These are phyloP conservation scores for Vannuccia rotundouncinata DNA, from an alignment of 2,888 invertebrate species.

Conservation along the genomic window DNA sequence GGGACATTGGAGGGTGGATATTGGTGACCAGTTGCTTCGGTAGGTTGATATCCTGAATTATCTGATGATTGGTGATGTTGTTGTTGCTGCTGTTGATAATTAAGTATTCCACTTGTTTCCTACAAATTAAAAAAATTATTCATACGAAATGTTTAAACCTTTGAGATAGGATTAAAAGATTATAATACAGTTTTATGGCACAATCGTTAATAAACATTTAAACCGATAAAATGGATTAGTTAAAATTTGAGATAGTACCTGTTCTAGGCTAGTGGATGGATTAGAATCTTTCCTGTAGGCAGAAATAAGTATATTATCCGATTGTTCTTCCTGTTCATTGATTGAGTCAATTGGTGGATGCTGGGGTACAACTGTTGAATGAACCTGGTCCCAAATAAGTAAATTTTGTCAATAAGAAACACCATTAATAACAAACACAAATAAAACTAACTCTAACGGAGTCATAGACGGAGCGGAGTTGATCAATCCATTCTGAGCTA, in stretches of 20 bases:
- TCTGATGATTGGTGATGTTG: not conserved
- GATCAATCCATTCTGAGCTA: slow-evolving; percentile 12
- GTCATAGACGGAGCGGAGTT: slow-evolving; percentile 33
- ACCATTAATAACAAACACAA: not conserved
- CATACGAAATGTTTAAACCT: no score
- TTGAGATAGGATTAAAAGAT: no score
- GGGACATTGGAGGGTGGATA: no score
- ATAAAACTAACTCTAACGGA: not conserved
- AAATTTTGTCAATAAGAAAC: no score
- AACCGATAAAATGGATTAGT: no score
- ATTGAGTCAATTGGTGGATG: not conserved
- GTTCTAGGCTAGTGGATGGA: not conserved
- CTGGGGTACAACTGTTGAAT: not conserved
- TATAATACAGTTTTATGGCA: no score
- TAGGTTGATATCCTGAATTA: not conserved
- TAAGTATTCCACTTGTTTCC: not conserved
- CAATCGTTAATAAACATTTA: no score
- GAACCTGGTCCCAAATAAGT: no score
- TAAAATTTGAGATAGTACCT: no score
- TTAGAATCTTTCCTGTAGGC: not conserved
- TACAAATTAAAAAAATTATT: no score
- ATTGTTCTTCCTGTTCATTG: not conserved
- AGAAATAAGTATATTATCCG: not conserved
- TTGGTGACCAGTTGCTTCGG: not conserved
- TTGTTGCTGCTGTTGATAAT: not conserved